Conservation (phyloP, 1,140 invertebrate genomes). For the Manduca sexta region DNA sequence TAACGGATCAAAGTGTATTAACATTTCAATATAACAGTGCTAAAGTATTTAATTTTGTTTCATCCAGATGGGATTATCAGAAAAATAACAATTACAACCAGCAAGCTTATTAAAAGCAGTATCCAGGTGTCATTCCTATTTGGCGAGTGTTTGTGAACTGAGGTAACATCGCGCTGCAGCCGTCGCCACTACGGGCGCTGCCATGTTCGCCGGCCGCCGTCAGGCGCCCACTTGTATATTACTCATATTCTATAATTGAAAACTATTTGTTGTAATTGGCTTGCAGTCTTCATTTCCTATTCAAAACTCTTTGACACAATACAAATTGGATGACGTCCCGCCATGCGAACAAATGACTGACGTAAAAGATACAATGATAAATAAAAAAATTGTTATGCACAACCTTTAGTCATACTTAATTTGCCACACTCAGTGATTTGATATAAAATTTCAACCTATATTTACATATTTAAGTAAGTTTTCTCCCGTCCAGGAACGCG, state of each 20-base stretch:
- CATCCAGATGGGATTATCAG: constrained; percentile 38
- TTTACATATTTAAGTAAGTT: too few relatives aligned
- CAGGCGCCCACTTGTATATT: not conserved
- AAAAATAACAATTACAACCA: constrained; percentile 48
- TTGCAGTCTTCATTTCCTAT: too few relatives aligned
- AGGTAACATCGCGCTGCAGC: constrained; percentile 23
- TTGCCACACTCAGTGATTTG: not conserved
- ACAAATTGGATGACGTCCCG: not conserved
- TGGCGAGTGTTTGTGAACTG: constrained; percentile 11
- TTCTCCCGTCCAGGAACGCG: too few relatives aligned
- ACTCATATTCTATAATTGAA: not conserved
- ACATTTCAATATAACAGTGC: not conserved
- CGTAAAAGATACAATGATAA: not conserved
- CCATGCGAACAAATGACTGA: too few relatives aligned
- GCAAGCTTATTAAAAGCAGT: constrained; percentile 24
- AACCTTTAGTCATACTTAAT: too few relatives aligned
- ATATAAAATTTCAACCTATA: not conserved
- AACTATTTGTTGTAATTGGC: not conserved
- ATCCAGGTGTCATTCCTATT: constrained; percentile 28
- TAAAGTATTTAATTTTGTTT: not conserved
- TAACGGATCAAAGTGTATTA: not conserved
- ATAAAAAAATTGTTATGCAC: too few relatives aligned
- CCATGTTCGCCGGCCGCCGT: not conserved
- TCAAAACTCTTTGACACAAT: not conserved
- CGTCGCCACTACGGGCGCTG: not conserved